These are phyloP conservation scores for Hydrotaea cyrtoneurina DNA, from an alignment of 2,888 invertebrate species.

Conservation along the genomic window DNA sequence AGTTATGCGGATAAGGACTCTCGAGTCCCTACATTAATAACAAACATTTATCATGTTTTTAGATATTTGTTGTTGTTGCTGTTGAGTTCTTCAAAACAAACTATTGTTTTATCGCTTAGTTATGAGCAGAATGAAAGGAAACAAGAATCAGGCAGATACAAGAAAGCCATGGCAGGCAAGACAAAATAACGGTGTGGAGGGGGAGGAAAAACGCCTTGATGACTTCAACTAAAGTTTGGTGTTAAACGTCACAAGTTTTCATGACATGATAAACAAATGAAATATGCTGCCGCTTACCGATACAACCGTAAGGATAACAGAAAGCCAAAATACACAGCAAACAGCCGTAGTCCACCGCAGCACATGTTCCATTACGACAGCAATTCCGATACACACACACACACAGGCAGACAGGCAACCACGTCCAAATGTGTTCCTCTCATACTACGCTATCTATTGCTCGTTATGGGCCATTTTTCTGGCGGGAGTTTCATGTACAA, in stretches of 20 bases:
- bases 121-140: neutral
- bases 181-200: neutral
- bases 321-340: conserved; percentile 31
- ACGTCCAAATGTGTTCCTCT: neutral
- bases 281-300: conserved; percentile 53
- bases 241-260: conserved; percentile 28
- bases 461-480: neutral
- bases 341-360: neutral
- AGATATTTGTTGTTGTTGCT: conserved; percentile 32
- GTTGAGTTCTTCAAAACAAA: conserved; percentile 41
- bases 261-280: conserved; percentile 43
- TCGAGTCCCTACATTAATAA: conserved; percentile 54
- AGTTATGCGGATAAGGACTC: conserved; percentile 41
- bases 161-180: neutral
- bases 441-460: neutral
- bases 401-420: neutral
- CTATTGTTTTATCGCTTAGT: conserved; percentile 55
- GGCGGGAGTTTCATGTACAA: conserved; percentile 13
- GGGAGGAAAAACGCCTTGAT: neutral
- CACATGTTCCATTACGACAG: conserved; percentile 3
- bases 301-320: conserved; percentile 55
- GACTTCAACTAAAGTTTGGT: conserved; percentile 9
- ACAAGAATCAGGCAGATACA: neutral
- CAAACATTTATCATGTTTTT: conserved; percentile 64
- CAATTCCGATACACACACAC: neutral